phyloP scores from a whole-genome alignment of 2,888 invertebrate species.

The Sceliomorpha sp. region DNA sequence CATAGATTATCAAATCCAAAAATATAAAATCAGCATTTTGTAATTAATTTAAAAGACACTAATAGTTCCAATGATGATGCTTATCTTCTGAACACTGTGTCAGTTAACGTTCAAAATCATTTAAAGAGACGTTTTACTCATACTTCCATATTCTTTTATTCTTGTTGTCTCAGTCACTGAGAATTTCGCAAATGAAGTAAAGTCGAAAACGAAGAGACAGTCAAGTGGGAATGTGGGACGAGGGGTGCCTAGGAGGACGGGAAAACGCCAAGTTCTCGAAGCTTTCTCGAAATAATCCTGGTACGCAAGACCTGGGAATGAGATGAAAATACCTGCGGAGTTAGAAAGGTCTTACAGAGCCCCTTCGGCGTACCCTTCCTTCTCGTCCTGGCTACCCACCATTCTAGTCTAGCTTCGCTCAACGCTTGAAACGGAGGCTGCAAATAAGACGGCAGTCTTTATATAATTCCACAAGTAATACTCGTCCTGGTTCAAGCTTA shows the following conservation, averaged over 20 bases:
- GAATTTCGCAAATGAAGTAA: slow-evolving; percentile 71
- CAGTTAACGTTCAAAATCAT: too few relatives aligned
- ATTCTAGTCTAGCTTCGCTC: slow-evolving; percentile 38
- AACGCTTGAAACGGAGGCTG: slow-evolving; percentile 61
- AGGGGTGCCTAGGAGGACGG: slow-evolving; percentile 55
- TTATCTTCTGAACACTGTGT: too few relatives aligned
- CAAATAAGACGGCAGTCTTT: slow-evolving; percentile 76
- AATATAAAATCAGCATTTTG: too few relatives aligned
- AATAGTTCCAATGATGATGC: background rate
- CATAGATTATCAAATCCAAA: background rate
- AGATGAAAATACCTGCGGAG: slow-evolving; percentile 80
- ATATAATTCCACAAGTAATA: slow-evolving; percentile 76
- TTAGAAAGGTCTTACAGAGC: slow-evolving; percentile 76
- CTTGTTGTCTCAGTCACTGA: slow-evolving; percentile 33
- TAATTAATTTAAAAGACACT: too few relatives aligned
- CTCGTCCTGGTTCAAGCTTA: slow-evolving; percentile 67
- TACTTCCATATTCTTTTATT: slow-evolving; percentile 32
- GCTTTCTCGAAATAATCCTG: slow-evolving; percentile 77
- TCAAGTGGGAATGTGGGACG: slow-evolving; percentile 55
- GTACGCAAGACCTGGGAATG: slow-evolving; percentile 73
- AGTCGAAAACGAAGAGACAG: slow-evolving; percentile 53
- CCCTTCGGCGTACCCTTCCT: slow-evolving; percentile 50
- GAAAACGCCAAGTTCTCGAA: slow-evolving; percentile 73
- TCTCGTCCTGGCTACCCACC: slow-evolving; percentile 41
- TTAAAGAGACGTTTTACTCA: slow-evolving; percentile 26